Percentiles rank a stretch among this genome's conserved stretches.
These are phyloP conservation scores for Deilephila porcellus DNA, from an alignment of 2,888 invertebrate species.

Conservation along the genomic window DNA sequence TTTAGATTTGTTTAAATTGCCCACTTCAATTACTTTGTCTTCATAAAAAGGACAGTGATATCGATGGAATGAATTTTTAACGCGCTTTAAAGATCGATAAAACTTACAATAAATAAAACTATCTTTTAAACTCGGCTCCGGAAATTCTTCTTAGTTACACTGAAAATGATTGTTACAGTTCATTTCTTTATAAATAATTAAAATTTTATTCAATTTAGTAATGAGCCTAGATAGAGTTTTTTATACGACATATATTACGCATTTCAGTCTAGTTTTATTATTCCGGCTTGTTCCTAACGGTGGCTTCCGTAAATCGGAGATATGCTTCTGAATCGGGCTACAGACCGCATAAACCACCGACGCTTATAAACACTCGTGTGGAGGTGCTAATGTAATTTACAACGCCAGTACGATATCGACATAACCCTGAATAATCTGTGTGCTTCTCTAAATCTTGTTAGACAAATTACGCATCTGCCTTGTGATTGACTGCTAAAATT, in stretches of 20 bases:
- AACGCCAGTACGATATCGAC: slow-evolving; percentile 9
- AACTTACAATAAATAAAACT: no score
- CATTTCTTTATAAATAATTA: no score
- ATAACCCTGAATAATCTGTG: slow-evolving; percentile 15
- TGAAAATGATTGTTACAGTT: no score
- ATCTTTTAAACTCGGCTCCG: no score
- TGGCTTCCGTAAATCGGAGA: slow-evolving; percentile 5
- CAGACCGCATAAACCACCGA: slow-evolving; percentile 51
- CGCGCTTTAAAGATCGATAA: no score
- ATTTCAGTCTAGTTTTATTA: neutral
- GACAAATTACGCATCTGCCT: neutral
- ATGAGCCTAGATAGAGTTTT: neutral
- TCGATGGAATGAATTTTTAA: no score
- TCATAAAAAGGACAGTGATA: neutral
- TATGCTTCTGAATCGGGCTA: slow-evolving; percentile 34
- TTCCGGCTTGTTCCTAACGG: neutral
- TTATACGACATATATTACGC: neutral
- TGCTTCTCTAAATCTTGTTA: slow-evolving; percentile 11
- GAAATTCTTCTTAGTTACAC: no score
- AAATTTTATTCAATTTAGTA: no score
- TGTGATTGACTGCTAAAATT: neutral
- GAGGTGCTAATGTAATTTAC: slow-evolving; percentile 39
- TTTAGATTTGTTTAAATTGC: slow-evolving; percentile 9
- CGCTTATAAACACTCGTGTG: slow-evolving; percentile 56
- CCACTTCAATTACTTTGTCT: neutral